Conservation (phyloP, 2,888 invertebrate species). For the Crepidodera aurea region DNA sequence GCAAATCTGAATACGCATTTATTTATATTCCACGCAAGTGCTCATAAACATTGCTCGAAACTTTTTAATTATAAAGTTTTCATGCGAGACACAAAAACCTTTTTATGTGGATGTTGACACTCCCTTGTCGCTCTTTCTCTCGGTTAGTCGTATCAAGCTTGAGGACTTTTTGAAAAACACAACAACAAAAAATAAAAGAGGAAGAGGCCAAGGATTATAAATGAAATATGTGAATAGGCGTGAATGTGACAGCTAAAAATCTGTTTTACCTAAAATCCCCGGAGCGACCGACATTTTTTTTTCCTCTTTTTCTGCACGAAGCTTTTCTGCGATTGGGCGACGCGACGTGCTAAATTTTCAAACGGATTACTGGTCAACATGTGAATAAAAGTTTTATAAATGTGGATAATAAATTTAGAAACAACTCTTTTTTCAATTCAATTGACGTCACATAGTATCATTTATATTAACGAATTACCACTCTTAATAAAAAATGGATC, state of each 20-base stretch:
- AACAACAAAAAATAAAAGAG: neutral
- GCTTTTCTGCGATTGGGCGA: too few relatives aligned
- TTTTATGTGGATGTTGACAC: neutral
- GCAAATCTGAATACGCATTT: too few relatives aligned
- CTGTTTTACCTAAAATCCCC: neutral
- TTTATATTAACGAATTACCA: too few relatives aligned
- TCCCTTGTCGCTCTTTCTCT: neutral
- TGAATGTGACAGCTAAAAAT: neutral
- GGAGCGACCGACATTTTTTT: neutral
- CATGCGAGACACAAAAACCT: neutral
- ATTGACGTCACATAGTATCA: too few relatives aligned
- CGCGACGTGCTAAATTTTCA: too few relatives aligned
- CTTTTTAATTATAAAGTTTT: conserved; percentile 1
- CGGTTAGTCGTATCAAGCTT: neutral
- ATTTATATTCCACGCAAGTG: neutral
- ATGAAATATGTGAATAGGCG: neutral
- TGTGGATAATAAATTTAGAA: too few relatives aligned
- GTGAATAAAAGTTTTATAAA: too few relatives aligned
- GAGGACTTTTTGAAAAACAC: neutral
- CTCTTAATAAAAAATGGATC: too few relatives aligned
- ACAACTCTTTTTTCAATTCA: too few relatives aligned
- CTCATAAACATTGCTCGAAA: neutral
- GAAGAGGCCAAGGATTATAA: neutral
- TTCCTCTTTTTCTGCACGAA: too few relatives aligned
- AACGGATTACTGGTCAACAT: too few relatives aligned